Base-by-base conservation (phyloP, 1,140 invertebrate species). In the Anastrepha ludens region DNA sequence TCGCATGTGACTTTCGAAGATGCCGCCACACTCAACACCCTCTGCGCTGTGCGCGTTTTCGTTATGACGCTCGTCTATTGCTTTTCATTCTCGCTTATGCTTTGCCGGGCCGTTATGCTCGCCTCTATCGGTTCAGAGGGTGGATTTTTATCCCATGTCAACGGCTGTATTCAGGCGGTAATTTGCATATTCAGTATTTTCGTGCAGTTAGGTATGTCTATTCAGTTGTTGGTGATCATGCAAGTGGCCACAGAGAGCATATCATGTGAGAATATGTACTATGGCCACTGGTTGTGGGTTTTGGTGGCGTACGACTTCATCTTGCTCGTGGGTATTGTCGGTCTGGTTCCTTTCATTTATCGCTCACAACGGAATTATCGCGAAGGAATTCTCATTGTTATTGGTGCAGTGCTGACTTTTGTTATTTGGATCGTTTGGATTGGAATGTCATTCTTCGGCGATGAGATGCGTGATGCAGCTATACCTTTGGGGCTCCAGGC, bases 311-410 rank as follows among this genome's bases (percentile, higher is more conserved):
- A 96, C 90, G 94, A 95, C 88, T 93, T 94, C 85, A 91, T 95
- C 58, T 88, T 96, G 1, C 90, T 95, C 1, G 85, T 95, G 6
- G 88, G 95, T 0, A 91, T 95, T 78, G 90, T 95, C 13, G 91
- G 94, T 39, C 90, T 95, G 60, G 93, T 94, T 55, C 94, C 95
- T 0, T 93, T 94, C 50, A 94, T 95, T 20, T 93, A 94, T 62
- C 94, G 94, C 15, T 95, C 95, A 7, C 94, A 94, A 85, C 93
- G 95, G n/a, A 96, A 96, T 89, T 95, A 96, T 90, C 93, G 94
- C 3, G 95, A 96, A 90, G 95, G 95, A 2, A 91, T 94, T 85
- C 86, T 95, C 0, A 92, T 93, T 20, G 91, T 93, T 44, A 90
- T 92, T 65, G 90, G 91, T 5, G 87, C 90, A 2, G 91, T 93